Percentiles rank a stretch among this genome's conserved stretches.
Evolutionary conservation across 1,140 invertebrate species (phyloP).

Genomic region (Penaeus indicus): DNA sequence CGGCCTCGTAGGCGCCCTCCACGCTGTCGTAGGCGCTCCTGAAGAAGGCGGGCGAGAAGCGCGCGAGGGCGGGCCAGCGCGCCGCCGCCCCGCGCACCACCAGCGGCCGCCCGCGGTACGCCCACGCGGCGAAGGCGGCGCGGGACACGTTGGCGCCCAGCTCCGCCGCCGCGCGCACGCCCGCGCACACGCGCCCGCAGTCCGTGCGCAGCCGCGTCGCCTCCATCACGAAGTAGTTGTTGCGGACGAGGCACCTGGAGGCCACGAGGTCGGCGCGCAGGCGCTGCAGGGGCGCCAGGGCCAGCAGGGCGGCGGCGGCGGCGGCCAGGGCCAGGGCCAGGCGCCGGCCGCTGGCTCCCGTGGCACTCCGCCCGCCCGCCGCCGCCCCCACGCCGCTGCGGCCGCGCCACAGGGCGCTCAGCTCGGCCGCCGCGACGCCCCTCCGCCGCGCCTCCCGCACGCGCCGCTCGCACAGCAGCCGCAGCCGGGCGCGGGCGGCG

Average conservation of each 20-base stretch:
- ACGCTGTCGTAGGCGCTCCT: slow-evolving; percentile 70
- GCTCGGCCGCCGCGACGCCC: slow-evolving; percentile 3
- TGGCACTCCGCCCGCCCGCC: too few species aligned
- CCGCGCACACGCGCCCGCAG: slow-evolving; percentile 80
- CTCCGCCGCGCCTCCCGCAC: slow-evolving; percentile 9
- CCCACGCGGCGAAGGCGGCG: slow-evolving; percentile 77
- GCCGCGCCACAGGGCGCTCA: not conserved
- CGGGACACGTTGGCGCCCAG: slow-evolving; percentile 75
- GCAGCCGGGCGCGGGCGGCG: slow-evolving; percentile 38
- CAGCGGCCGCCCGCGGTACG: slow-evolving; percentile 85
- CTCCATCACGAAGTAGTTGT: slow-evolving; percentile 88
- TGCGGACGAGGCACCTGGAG: slow-evolving; percentile 79
- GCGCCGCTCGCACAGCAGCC: slow-evolving; percentile 18
- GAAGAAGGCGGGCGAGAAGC: slow-evolving; percentile 72
- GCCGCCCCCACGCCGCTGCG: not conserved
- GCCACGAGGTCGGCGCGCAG: not conserved
- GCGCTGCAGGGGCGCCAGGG: not conserved
- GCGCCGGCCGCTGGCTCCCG: not conserved
- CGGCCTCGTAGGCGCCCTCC: slow-evolving; percentile 62
- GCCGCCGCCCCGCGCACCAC: slow-evolving; percentile 82
- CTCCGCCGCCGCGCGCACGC: slow-evolving; percentile 74
- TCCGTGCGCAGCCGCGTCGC: slow-evolving; percentile 85
- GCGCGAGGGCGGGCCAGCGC: slow-evolving; percentile 71
- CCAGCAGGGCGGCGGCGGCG: not conserved
- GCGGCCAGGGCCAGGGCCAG: not conserved